Percentiles rank a stretch among this genome's conserved stretches.
These are phyloP conservation scores for Phaedon cochleariae DNA, from an alignment of 2,888 invertebrate genomes.

Conservation along the genomic window DNA sequence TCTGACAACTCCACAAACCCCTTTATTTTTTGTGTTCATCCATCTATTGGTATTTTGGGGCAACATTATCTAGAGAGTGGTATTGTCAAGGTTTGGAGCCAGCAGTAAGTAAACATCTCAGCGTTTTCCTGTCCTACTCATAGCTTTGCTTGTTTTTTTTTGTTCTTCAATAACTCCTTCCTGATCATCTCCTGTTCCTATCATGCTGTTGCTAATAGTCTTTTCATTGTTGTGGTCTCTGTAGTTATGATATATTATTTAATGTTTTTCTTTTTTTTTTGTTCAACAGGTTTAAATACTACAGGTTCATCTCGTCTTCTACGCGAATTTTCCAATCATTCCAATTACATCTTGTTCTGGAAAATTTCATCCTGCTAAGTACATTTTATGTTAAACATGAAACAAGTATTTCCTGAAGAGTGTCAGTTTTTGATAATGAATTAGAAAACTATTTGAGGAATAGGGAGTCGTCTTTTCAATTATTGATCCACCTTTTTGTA, in stretches of 20 bases:
- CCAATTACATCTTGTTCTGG: conserved; percentile 41
- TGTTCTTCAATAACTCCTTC: too few relatives aligned
- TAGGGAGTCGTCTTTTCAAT: conserved; percentile 1
- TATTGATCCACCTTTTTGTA: conserved; percentile 47
- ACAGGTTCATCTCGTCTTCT: conserved; percentile 36
- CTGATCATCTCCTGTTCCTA: too few relatives aligned
- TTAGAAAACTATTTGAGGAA: conserved; percentile 27
- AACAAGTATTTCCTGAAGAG: conserved; percentile 29
- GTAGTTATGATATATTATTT: neutral
- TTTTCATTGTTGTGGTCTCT: neutral
- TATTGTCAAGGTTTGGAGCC: too few relatives aligned
- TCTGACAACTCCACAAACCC: too few relatives aligned
- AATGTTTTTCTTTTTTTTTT: conserved; percentile 12
- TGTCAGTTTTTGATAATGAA: conserved; percentile 38
- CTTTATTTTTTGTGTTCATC: too few relatives aligned
- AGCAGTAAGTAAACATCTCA: too few relatives aligned
- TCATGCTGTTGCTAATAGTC: neutral
- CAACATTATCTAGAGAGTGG: too few relatives aligned
- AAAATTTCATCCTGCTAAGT: conserved; percentile 42
- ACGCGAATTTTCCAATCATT: conserved; percentile 44
- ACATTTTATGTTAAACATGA: conserved; percentile 43
- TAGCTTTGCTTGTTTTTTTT: too few relatives aligned
- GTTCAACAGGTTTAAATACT: conserved; percentile 36
- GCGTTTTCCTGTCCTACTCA: too few relatives aligned
- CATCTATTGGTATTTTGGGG: too few relatives aligned